Evolutionary conservation across 2,888 invertebrate species (phyloP).

Genomic region (Erebia aethiops): DNA sequence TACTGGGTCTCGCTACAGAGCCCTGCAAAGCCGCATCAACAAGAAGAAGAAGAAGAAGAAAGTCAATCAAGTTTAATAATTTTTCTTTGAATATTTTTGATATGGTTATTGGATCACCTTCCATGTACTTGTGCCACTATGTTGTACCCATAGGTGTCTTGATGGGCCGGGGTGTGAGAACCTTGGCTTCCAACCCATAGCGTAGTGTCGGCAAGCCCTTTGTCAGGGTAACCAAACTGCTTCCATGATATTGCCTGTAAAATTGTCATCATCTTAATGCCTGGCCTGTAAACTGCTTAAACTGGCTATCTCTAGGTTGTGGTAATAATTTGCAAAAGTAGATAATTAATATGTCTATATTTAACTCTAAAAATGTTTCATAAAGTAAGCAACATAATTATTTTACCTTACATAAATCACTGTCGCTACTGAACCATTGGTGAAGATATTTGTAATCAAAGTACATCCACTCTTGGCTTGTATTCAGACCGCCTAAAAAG

Average conservation of each 20-base stretch:
- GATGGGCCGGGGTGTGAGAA: constrained; percentile 96
- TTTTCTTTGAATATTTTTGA: too few relatives aligned
- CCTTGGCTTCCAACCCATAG: constrained; percentile 94
- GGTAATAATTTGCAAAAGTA: not conserved
- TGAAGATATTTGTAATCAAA: constrained; percentile 93
- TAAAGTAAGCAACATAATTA: not conserved
- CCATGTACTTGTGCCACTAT: constrained; percentile 95
- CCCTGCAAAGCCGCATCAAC: too few relatives aligned
- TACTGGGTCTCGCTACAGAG: too few relatives aligned
- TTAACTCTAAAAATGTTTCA: not conserved
- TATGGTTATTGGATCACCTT: constrained; percentile 77
- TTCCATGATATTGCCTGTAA: constrained; percentile 80
- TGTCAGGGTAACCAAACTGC: constrained; percentile 87
- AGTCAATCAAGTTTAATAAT: too few relatives aligned
- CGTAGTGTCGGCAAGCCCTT: constrained; percentile 87
- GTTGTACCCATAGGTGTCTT: constrained; percentile 97
- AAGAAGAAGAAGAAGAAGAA: too few relatives aligned
- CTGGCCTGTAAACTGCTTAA: too few relatives aligned
- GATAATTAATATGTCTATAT: not conserved
- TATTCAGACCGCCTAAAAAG: constrained; percentile 77
- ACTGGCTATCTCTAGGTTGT: too few relatives aligned
- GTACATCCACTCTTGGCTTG: constrained; percentile 87
- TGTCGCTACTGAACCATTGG: constrained; percentile 84
- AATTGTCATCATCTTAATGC: not conserved
- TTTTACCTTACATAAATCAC: constrained; percentile 82